Evolutionary conservation across 2,113 vertebrate species (phyloP).

Genomic region (Campylomormyrus tamandua): DNA sequence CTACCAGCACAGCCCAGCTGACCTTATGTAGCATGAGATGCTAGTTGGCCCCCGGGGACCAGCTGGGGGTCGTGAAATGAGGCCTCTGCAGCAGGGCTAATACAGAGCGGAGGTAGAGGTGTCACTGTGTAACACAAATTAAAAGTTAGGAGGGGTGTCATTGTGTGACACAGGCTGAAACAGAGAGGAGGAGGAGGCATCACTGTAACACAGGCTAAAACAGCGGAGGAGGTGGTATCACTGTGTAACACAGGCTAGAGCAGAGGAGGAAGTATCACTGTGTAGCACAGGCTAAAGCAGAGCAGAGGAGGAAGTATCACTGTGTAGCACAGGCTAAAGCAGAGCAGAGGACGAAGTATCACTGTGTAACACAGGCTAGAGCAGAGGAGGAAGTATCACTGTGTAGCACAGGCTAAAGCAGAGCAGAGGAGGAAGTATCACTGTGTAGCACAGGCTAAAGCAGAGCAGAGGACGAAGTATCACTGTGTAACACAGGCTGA

Average conservation of each 20-base stretch:
- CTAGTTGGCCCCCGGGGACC: neutral
- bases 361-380: neutral
- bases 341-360: neutral
- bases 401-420: neutral
- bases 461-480: neutral
- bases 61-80: neutral
- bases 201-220: neutral
- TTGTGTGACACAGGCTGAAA: neutral
- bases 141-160: neutral
- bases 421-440: neutral
- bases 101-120: neutral
- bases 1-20: neutral
- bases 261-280: neutral
- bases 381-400: neutral
- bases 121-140: neutral
- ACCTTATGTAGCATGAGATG: neutral
- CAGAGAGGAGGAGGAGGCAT: too few relatives aligned
- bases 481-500: neutral
- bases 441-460: neutral
- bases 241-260: neutral
- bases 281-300: neutral
- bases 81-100: neutral
- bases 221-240: neutral
- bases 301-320: neutral
- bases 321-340: neutral